Conservation (phyloP, 35 echinoderm and acorn worm species). For the Eucidaris tribuloides region DNA sequence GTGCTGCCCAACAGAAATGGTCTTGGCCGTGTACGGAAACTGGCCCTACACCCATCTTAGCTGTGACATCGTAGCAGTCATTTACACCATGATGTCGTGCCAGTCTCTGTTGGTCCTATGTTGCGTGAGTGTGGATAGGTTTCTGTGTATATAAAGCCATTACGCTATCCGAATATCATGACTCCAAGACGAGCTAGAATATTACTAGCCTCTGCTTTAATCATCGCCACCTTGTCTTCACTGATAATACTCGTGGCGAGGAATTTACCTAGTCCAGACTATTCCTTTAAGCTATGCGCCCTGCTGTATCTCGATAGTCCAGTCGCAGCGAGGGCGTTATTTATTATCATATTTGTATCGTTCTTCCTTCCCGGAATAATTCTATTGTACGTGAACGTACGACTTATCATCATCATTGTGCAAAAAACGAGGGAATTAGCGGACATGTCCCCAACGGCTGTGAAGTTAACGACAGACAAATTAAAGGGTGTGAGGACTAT, state of each 20-base stretch:
- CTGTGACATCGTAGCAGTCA: background rate
- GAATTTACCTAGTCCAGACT: background rate
- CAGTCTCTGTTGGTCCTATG: background rate
- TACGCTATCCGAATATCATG: slow-evolving; percentile 12
- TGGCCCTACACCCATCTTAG: background rate
- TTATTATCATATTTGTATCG: background rate
- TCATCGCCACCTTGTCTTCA: background rate
- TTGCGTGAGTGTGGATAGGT: slow-evolving; percentile 8
- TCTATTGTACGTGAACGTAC: background rate
- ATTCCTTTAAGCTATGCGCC: background rate
- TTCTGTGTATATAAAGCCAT: background rate
- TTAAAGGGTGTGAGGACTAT: slow-evolving; percentile 17
- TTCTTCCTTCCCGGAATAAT: background rate
- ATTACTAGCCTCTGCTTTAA: background rate
- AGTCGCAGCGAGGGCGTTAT: background rate
- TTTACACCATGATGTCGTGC: slow-evolving; percentile 2
- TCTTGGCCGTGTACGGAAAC: background rate
- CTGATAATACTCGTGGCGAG: background rate
- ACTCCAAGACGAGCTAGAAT: background rate
- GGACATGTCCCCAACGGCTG: slow-evolving; percentile 26
- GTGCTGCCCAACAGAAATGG: slow-evolving; percentile 16
- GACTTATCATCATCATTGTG: background rate
- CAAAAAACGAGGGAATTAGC: slow-evolving; percentile 20
- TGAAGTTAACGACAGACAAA: background rate
- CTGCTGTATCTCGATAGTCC: slow-evolving; percentile 13